These are phyloP conservation scores for Neuroterus valhalla DNA, from an alignment of 1,140 invertebrate genomes.

Conservation along the genomic window DNA sequence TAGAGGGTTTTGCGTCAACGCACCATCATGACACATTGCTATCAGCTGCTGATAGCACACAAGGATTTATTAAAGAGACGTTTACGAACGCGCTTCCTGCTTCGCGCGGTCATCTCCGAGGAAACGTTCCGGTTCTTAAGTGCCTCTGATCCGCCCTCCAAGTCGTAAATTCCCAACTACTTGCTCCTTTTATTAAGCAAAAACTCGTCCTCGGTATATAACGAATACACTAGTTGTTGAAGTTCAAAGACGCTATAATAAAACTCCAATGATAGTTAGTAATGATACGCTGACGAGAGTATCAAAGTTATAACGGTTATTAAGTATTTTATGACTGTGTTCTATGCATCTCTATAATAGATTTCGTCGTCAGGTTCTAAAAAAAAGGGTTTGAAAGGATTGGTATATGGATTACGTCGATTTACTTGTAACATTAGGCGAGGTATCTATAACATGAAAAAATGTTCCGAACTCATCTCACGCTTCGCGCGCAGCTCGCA, in stretches of 20 bases:
- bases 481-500: no score
- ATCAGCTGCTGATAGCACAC: constrained; percentile 68
- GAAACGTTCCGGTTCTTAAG: constrained; percentile 30
- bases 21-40: constrained; percentile 65
- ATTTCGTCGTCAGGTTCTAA: no score
- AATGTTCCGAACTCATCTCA: no score
- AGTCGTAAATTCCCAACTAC: background rate
- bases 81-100: constrained; percentile 47
- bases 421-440: no score
- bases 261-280: background rate
- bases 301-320: background rate
- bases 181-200: background rate
- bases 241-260: constrained; percentile 4
- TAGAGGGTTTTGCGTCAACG: constrained; percentile 66
- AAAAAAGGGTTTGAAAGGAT: no score
- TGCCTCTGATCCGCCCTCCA: background rate
- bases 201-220: background rate
- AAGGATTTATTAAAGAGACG: constrained; percentile 67
- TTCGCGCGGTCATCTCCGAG: constrained; percentile 35
- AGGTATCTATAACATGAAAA: no score
- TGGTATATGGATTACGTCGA: no score
- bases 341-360: no score
- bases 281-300: background rate
- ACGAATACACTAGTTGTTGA: constrained; percentile 6
- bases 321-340: background rate